Evolutionary conservation across 64 coral and sea anemone species (phyloP).

Genomic region (Astreopora myriophthalma): DNA sequence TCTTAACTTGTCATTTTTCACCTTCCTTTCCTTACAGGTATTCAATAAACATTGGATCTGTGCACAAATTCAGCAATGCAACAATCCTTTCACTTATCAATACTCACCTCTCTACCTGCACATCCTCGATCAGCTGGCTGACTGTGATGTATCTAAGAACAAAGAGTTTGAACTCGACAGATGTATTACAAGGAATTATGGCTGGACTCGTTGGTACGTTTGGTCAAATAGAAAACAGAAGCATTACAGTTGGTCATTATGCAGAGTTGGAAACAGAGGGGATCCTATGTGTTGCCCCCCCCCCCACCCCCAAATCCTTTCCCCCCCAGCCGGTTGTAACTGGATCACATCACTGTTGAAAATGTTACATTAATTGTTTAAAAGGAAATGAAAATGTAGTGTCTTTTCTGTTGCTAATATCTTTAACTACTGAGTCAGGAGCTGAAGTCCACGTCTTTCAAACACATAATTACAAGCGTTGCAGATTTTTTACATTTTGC

Average conservation of each 20-base stretch:
- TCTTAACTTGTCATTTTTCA: background rate
- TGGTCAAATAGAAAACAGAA: background rate
- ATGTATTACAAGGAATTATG: constrained; percentile 72
- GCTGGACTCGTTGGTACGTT: constrained; percentile 82
- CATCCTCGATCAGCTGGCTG: constrained; percentile 73
- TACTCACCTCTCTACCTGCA: constrained; percentile 70
- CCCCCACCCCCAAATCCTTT: too few relatives aligned
- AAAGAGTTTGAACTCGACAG: constrained; percentile 19
- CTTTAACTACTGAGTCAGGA: too few relatives aligned
- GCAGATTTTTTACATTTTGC: too few relatives aligned
- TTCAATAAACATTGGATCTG: constrained; percentile 74
- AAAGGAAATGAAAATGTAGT: too few relatives aligned
- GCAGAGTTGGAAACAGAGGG: too few relatives aligned
- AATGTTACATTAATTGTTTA: too few relatives aligned
- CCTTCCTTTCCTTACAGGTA: constrained; percentile 52
- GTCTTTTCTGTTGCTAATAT: too few relatives aligned
- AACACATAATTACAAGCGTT: too few relatives aligned
- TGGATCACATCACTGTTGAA: too few relatives aligned
- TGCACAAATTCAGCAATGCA: constrained; percentile 44
- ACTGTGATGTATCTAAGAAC: constrained; percentile 61
- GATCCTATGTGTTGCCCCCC: too few relatives aligned
- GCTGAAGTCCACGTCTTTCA: too few relatives aligned
- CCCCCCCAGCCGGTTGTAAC: too few relatives aligned
- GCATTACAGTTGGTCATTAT: background rate
- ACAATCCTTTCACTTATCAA: constrained; percentile 68